A percentile compares a stretch with the other conserved stretches of the same genome.
Conservation (phyloP, 2,113 vertebrate genomes). For the Xenopus laevis region DNA sequence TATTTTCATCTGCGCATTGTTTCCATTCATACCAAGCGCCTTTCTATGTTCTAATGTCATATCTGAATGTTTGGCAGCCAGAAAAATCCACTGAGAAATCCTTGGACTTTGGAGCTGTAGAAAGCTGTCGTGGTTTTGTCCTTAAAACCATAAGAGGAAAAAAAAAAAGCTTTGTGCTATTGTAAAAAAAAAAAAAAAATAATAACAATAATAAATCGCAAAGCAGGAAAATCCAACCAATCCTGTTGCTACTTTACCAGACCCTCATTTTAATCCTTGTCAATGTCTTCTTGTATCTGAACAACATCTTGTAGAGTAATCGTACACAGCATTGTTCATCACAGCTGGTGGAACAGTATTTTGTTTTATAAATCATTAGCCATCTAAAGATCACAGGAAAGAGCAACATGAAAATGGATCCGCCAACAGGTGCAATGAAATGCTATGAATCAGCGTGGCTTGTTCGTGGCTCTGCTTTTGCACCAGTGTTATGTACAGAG, state of each 20-base stretch:
- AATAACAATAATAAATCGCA: too few species aligned
- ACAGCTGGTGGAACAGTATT: conserved; percentile 13
- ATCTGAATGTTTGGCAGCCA: not conserved
- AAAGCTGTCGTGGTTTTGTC: not conserved
- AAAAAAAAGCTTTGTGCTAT: not conserved
- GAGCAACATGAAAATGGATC: not conserved
- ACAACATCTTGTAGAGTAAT: conserved; percentile 1
- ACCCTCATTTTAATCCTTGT: not conserved
- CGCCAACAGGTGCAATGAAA: conserved; percentile 6
- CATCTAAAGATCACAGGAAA: not conserved
- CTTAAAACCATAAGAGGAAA: not conserved
- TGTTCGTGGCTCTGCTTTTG: not conserved
- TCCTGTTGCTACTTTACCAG: not conserved
- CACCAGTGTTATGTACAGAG: not conserved
- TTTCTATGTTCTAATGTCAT: not conserved
- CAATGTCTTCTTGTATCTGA: not conserved
- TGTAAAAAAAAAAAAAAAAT: not conserved
- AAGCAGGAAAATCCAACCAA: not conserved
- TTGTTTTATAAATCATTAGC: not conserved
- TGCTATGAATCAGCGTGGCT: conserved; percentile 4
- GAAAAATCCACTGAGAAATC: conserved; percentile 1
- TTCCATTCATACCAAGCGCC: not conserved
- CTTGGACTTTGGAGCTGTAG: not conserved
- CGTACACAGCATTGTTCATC: conserved; percentile 10
- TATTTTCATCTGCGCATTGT: not conserved